Conservation (phyloP, 53 echinoderm and acorn worm species). For the Temnopleurus reevesii region DNA sequence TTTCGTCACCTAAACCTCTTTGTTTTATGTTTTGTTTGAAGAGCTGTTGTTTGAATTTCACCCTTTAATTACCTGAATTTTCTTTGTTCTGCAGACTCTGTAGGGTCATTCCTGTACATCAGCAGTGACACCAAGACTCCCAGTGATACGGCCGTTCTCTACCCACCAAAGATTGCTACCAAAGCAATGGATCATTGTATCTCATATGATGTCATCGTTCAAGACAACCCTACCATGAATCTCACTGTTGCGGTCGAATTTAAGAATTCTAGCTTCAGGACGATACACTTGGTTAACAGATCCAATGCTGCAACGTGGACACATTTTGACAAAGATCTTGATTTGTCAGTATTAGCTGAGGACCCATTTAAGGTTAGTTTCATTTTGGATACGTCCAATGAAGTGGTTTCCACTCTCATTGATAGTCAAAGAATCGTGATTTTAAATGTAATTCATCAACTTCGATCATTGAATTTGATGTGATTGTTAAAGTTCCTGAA, state of each 20-base stretch:
- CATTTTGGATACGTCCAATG: too few relatives aligned
- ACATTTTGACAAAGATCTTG: background rate
- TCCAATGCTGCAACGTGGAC: constrained; percentile 13
- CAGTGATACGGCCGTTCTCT: background rate
- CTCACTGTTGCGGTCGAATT: background rate
- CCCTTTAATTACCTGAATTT: too few relatives aligned
- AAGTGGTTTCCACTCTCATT: too few relatives aligned
- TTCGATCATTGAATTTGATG: too few relatives aligned
- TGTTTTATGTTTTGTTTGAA: too few relatives aligned
- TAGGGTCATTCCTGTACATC: constrained; percentile 47
- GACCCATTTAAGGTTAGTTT: constrained; percentile 48
- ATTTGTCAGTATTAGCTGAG: background rate
- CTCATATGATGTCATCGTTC: background rate
- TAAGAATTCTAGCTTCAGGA: background rate
- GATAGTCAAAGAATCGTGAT: too few relatives aligned
- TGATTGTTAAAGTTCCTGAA: too few relatives aligned
- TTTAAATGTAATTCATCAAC: too few relatives aligned
- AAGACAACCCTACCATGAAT: background rate
- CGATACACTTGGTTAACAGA: background rate
- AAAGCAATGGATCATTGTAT: constrained; percentile 34
- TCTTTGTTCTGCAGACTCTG: background rate
- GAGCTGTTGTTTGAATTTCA: too few relatives aligned
- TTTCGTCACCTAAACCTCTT: too few relatives aligned
- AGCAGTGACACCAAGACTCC: background rate
- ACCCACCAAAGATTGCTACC: background rate